Percentiles rank a stretch among this genome's conserved stretches.
Evolutionary conservation across 2,888 invertebrate species (phyloP).

Genomic region (Malthinus flaveolus): DNA sequence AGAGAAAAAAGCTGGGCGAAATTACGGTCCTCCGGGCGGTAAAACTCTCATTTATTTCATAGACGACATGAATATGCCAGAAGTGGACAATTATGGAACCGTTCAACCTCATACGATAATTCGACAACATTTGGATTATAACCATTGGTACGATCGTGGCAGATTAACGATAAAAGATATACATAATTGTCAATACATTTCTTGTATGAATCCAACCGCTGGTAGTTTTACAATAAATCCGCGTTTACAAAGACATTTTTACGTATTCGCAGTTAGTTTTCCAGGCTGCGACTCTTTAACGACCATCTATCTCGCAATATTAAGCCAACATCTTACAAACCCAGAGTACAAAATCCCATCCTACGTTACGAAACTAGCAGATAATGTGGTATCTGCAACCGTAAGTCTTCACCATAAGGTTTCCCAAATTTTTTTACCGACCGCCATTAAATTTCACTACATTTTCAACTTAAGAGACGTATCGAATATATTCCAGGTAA

Average conservation of each 20-base stretch:
- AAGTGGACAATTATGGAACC: slow-evolving; percentile 86
- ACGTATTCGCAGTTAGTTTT: slow-evolving; percentile 81
- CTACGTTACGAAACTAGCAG: slow-evolving; percentile 67
- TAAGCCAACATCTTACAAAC: slow-evolving; percentile 83
- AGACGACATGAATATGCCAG: slow-evolving; percentile 98
- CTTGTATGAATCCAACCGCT: slow-evolving; percentile 98
- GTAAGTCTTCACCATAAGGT: slow-evolving; percentile 85
- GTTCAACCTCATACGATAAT: slow-evolving; percentile 96
- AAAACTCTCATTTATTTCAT: slow-evolving; percentile 93
- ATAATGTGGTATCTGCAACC: slow-evolving; percentile 79
- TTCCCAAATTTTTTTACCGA: slow-evolving; percentile 87
- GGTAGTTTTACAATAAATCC: slow-evolving; percentile 97
- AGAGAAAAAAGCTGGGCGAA: slow-evolving; percentile 91
- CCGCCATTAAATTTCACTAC: slow-evolving; percentile 96
- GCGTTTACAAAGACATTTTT: slow-evolving; percentile 86
- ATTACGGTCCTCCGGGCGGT: slow-evolving; percentile 94
- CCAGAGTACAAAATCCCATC: slow-evolving; percentile 78
- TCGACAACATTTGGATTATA: slow-evolving; percentile 93
- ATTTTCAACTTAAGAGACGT: slow-evolving; percentile 94
- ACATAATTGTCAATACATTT: slow-evolving; percentile 94
- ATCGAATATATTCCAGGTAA: slow-evolving; percentile 92
- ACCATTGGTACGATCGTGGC: slow-evolving; percentile 92
- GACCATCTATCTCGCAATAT: slow-evolving; percentile 86
- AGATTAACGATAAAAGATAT: slow-evolving; percentile 90
- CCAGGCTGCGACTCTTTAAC: slow-evolving; percentile 81